phyloP scores from a whole-genome alignment of 2,888 invertebrate genomes.

The Gymnocheta viridis region DNA sequence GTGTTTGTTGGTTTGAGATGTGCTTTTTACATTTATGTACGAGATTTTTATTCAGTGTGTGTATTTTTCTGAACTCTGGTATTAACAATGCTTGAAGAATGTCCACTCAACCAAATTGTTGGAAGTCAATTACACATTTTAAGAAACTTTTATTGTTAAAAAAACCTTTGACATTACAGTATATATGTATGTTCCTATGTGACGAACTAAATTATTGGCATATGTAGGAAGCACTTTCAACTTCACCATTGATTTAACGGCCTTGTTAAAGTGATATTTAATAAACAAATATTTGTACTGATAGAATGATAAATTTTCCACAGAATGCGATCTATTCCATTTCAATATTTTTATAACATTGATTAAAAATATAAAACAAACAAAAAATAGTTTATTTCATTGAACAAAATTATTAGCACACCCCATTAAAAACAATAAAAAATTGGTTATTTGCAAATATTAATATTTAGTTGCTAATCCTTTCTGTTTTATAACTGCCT shows the following conservation, averaged over 20 bases:
- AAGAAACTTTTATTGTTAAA: no score
- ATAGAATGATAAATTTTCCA: background rate
- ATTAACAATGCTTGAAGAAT: no score
- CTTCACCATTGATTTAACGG: background rate
- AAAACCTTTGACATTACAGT: no score
- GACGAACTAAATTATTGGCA: no score
- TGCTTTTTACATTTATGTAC: no score
- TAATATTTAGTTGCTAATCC: background rate
- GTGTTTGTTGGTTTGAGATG: no score
- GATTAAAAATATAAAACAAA: background rate
- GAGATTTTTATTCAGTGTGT: no score
- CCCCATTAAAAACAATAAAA: background rate
- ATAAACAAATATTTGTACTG: background rate
- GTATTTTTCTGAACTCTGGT: no score
- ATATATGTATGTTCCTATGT: no score
- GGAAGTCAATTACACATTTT: no score
- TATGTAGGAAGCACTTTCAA: no score
- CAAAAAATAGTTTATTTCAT: background rate
- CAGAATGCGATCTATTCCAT: background rate
- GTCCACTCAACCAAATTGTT: no score
- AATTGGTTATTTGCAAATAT: background rate
- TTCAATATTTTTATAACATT: background rate
- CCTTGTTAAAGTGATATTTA: background rate
- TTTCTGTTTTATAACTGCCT: background rate
- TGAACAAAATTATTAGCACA: slow-evolving; percentile 10